phyloP scores from a whole-genome alignment of 2,113 vertebrate genomes.

The Paralichthys olivaceus region DNA sequence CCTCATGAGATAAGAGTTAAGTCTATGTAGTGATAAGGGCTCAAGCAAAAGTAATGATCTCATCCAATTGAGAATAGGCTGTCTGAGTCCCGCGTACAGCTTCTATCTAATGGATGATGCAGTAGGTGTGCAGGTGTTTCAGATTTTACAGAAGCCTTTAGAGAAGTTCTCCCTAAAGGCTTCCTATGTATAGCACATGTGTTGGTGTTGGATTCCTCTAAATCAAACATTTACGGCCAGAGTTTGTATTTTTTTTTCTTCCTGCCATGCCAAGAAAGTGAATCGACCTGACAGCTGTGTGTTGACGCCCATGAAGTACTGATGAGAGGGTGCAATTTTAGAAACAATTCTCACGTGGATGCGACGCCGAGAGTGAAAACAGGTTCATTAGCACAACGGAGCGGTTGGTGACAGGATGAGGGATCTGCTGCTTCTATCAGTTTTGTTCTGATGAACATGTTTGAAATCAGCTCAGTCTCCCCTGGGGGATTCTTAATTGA shows the following conservation, averaged over 20 bases:
- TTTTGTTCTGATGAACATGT: slow-evolving; percentile 29
- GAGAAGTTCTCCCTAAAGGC: slow-evolving; percentile 50
- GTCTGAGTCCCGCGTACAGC: slow-evolving; percentile 57
- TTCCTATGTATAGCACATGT: slow-evolving; percentile 41
- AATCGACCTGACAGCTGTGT: slow-evolving; percentile 59
- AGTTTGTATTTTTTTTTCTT: slow-evolving; percentile 20
- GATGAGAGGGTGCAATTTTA: slow-evolving; percentile 34
- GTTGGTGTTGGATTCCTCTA: slow-evolving; percentile 3
- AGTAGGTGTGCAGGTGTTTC: slow-evolving; percentile 67
- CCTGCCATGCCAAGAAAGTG: slow-evolving; percentile 17
- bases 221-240: slow-evolving; percentile 30
- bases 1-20: slow-evolving; percentile 65
- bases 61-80: slow-evolving; percentile 71
- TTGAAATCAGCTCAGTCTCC: slow-evolving; percentile 30
- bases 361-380: slow-evolving; percentile 33
- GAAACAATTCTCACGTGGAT: slow-evolving; percentile 36
- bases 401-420: slow-evolving; percentile 1
- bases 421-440: slow-evolving; percentile 16
- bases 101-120: slow-evolving; percentile 61
- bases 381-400: slow-evolving; percentile 61
- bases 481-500: slow-evolving; percentile 45
- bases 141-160: slow-evolving; percentile 21
- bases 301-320: slow-evolving; percentile 32
- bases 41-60: slow-evolving; percentile 78
- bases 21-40: slow-evolving; percentile 66